A percentile compares a stretch with the other conserved stretches of the same genome.
phyloP scores from a whole-genome alignment of 2,888 invertebrate genomes.

The Ochropacha duplaris region DNA sequence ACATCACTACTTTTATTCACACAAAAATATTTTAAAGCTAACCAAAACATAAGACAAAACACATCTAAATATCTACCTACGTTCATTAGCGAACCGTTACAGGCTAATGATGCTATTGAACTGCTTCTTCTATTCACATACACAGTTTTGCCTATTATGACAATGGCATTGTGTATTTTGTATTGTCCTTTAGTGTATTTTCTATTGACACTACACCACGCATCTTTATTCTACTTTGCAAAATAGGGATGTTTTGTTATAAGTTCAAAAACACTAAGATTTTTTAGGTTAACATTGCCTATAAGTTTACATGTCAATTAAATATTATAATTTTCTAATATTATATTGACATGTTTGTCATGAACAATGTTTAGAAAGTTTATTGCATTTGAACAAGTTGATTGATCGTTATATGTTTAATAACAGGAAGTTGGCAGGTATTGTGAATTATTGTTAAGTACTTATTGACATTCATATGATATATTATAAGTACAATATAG shows the following conservation, averaged over 20 bases:
- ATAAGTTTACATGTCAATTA: not conserved
- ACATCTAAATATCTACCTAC: not conserved
- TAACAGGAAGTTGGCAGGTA: not conserved
- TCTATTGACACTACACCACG: not conserved
- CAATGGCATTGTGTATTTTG: not conserved
- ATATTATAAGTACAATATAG: too few species aligned
- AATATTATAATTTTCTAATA: too few species aligned
- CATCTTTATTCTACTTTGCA: not conserved
- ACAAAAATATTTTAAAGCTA: too few species aligned
- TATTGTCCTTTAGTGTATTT: not conserved
- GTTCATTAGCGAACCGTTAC: not conserved
- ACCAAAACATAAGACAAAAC: not conserved
- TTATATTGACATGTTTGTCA: not conserved
- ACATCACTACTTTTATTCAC: too few species aligned
- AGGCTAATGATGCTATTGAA: not conserved
- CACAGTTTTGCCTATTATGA: constrained; percentile 1
- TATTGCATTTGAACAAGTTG: not conserved
- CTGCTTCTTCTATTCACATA: not conserved
- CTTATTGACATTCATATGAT: too few species aligned
- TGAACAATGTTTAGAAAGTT: not conserved
- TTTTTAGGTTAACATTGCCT: not conserved
- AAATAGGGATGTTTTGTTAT: not conserved
- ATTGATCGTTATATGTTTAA: not conserved
- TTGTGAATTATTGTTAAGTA: not conserved
- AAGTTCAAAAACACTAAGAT: too few species aligned